phyloP scores from a whole-genome alignment of 2,113 vertebrate genomes.

The Callopanchax toddi region DNA sequence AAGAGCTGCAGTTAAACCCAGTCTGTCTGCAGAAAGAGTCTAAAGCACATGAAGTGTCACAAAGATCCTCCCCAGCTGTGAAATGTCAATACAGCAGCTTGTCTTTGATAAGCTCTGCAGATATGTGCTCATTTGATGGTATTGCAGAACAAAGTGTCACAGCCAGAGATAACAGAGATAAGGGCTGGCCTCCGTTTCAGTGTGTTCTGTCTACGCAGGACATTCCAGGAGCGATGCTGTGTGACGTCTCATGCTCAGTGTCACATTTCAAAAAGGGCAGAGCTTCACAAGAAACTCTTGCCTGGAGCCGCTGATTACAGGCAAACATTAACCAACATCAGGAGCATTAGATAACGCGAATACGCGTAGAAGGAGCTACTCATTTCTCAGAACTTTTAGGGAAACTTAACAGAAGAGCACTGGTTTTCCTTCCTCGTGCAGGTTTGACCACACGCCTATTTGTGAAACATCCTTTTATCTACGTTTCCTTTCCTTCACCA shows the following conservation, averaged over 20 bases:
- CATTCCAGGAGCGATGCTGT: slow-evolving; percentile 70
- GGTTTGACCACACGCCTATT: no score
- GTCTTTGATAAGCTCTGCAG: slow-evolving; percentile 4
- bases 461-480: slow-evolving; percentile 10
- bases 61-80: background rate
- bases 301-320: slow-evolving; percentile 52
- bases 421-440: no score
- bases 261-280: slow-evolving; percentile 66
- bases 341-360: slow-evolving; percentile 34
- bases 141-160: slow-evolving; percentile 57
- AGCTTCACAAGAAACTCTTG: slow-evolving; percentile 44
- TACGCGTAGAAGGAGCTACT: slow-evolving; percentile 34
- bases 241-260: slow-evolving; percentile 62
- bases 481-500: slow-evolving; percentile 29
- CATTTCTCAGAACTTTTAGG: slow-evolving; percentile 33
- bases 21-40: background rate
- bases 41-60: background rate
- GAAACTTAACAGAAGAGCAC: no score
- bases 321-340: slow-evolving; percentile 30
- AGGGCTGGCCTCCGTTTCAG: slow-evolving; percentile 40
- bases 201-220: slow-evolving; percentile 58
- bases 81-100: slow-evolving; percentile 28
- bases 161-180: slow-evolving; percentile 63
- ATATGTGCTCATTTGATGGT: slow-evolving; percentile 33
- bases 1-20: background rate